These are phyloP conservation scores for Bolborhynchus lineola DNA, from an alignment of 2,113 vertebrate genomes.

Conservation along the genomic window DNA sequence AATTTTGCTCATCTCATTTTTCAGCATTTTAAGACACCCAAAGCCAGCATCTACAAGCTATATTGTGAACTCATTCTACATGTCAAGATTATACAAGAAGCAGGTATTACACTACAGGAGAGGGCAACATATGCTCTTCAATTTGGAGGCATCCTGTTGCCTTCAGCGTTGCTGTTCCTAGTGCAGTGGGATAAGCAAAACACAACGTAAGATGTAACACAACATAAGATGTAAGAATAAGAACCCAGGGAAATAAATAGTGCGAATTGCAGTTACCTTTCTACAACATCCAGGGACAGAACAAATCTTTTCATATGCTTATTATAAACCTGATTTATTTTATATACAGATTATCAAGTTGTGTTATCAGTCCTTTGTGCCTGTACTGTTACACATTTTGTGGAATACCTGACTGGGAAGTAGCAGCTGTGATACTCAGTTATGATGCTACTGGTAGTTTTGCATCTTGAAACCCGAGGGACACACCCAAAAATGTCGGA, in stretches of 20 bases:
- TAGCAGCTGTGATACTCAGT: background rate
- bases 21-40: background rate
- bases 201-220: background rate
- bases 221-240: background rate
- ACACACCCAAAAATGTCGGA: background rate
- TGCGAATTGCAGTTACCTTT: background rate
- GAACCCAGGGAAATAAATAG: background rate
- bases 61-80: conserved; percentile 13
- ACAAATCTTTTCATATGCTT: background rate
- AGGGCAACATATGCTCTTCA: conserved; percentile 23
- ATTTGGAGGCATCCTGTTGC: conserved; percentile 24
- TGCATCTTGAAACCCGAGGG: background rate
- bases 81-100: conserved; percentile 44
- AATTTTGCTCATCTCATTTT: background rate
- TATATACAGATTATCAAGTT: background rate
- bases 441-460: background rate
- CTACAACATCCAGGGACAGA: background rate
- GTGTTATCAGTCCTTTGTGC: background rate
- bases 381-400: background rate
- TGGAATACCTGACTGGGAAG: background rate
- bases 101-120: conserved; percentile 33
- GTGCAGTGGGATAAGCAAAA: conserved; percentile 46
- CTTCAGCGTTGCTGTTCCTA: conserved; percentile 51
- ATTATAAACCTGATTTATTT: background rate
- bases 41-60: conserved; percentile 33